Conservation (phyloP, 2,888 invertebrate genomes). For the Phymatocera aterrima region DNA sequence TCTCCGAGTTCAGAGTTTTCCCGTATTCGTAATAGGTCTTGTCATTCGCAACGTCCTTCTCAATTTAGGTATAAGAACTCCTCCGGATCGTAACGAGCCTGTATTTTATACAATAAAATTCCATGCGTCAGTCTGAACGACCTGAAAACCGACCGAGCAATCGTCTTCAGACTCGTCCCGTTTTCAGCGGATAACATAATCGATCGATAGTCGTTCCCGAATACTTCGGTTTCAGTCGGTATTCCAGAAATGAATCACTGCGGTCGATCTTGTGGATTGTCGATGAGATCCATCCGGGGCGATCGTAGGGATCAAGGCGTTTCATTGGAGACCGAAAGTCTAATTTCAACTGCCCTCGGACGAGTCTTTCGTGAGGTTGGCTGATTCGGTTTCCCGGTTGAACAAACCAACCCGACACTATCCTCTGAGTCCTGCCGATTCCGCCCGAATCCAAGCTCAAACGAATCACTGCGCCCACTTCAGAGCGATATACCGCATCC, state of each 20-base stretch:
- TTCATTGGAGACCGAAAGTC: neutral
- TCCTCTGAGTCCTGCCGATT: neutral
- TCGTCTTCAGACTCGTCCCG: too few relatives aligned
- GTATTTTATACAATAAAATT: too few relatives aligned
- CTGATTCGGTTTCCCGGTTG: neutral
- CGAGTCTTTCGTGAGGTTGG: neutral
- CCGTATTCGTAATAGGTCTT: neutral
- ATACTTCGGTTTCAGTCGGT: too few relatives aligned
- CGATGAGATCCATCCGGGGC: neutral
- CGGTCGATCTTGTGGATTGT: neutral
- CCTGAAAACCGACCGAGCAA: too few relatives aligned
- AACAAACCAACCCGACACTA: conserved; percentile 6
- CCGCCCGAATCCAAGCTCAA: neutral
- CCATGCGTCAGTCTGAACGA: too few relatives aligned
- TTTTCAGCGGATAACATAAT: too few relatives aligned
- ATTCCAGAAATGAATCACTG: neutral
- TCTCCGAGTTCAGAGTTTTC: neutral
- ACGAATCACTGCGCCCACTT: conserved; percentile 3
- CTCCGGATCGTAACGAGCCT: too few relatives aligned
- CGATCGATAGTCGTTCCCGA: too few relatives aligned
- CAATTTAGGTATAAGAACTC: too few relatives aligned
- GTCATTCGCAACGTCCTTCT: too few relatives aligned
- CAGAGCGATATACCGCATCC: neutral
- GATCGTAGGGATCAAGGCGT: neutral
- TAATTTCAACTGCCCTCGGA: neutral